Evolutionary conservation across 2,113 vertebrate species (phyloP).

Genomic region (Platysteira castanea): DNA sequence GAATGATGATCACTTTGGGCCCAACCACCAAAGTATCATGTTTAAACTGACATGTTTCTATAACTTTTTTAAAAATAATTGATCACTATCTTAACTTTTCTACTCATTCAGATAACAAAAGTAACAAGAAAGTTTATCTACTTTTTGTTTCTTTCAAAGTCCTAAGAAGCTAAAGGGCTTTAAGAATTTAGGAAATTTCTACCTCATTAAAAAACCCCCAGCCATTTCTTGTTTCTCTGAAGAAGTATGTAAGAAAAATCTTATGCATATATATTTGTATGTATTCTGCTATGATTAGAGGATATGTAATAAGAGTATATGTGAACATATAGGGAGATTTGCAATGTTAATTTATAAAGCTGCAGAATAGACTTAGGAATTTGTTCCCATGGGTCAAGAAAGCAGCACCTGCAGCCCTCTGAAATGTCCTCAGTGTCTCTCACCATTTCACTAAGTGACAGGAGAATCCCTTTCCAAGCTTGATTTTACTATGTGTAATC

Average conservation of each 20-base stretch:
- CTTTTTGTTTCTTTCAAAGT: background rate
- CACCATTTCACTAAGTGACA: background rate
- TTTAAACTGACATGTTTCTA: background rate
- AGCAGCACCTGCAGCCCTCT: background rate
- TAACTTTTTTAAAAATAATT: background rate
- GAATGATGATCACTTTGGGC: background rate
- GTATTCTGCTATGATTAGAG: background rate
- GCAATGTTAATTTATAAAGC: background rate
- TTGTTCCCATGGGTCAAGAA: background rate
- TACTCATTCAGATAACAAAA: background rate
- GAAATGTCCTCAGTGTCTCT: background rate
- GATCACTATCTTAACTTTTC: background rate
- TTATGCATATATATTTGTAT: background rate
- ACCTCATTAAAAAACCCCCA: fast-evolving
- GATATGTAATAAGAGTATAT: background rate
- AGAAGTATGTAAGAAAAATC: background rate
- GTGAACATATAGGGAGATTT: background rate
- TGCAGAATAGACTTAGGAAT: background rate
- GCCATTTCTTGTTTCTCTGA: background rate
- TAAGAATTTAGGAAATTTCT: background rate
- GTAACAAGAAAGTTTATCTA: background rate
- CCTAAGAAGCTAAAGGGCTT: background rate
- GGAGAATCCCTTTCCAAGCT: background rate
- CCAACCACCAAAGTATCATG: background rate
- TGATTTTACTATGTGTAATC: background rate